phyloP scores from a whole-genome alignment of 37 sponge, comb jelly and placozoan genomes.

The Geodia barretti region DNA sequence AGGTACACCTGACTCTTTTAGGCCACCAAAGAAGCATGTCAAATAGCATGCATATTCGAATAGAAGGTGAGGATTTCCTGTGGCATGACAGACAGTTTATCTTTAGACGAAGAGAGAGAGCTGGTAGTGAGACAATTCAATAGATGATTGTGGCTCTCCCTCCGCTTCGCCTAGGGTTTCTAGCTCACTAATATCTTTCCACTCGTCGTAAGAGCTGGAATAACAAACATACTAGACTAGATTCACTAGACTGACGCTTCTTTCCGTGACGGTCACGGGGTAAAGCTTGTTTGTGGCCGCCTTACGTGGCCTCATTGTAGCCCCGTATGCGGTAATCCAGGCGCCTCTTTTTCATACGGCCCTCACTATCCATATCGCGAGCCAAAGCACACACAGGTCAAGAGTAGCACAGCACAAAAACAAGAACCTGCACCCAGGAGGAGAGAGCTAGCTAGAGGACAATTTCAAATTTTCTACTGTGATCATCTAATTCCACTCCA shows the following conservation, averaged over 20 bases:
- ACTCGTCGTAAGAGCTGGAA: not conserved
- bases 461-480: too few species aligned
- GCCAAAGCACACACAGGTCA: too few species aligned
- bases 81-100: conserved; percentile 18
- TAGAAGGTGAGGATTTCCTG: conserved; percentile 2
- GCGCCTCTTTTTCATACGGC: too few species aligned
- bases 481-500: too few species aligned
- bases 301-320: too few species aligned
- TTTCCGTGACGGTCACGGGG: not conserved
- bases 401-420: too few species aligned
- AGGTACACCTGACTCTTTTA: conserved; percentile 4
- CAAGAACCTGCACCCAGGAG: too few species aligned
- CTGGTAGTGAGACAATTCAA: not conserved
- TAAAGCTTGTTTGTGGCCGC: too few species aligned
- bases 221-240: not conserved
- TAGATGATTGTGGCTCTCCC: not conserved
- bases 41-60: conserved; percentile 25
- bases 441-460: too few species aligned
- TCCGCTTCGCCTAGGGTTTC: not conserved
- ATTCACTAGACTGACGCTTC: not conserved
- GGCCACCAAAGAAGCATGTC: conserved; percentile 18
- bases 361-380: too few species aligned
- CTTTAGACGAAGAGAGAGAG: too few species aligned
- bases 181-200: not conserved
- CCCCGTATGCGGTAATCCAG: too few species aligned